Percentiles rank a stretch among this genome's conserved stretches.
Evolutionary conservation across 1,140 invertebrate genomes (phyloP).

Genomic region (Metopolophium dirhodum): DNA sequence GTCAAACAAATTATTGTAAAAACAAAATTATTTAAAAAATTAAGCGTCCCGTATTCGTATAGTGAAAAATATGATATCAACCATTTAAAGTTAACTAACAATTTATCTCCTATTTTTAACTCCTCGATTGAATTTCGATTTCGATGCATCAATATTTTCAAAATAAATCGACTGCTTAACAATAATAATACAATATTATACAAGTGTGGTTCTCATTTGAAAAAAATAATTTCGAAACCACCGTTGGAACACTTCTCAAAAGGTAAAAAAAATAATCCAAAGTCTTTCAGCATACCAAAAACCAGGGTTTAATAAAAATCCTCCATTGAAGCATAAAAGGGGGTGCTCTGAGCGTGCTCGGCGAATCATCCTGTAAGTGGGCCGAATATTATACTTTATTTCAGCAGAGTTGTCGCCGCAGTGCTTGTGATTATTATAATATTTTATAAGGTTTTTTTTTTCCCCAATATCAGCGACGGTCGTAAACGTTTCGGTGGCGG

Average conservation of each 20-base stretch:
- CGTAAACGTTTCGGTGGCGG: not conserved
- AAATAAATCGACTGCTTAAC: too few species aligned
- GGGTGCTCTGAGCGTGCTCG: not conserved
- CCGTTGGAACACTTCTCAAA: too few species aligned
- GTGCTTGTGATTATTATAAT: not conserved
- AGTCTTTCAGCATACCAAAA: not conserved
- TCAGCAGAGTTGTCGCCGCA: not conserved
- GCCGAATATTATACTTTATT: too few species aligned
- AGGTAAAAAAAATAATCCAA: not conserved
- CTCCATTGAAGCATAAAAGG: too few species aligned
- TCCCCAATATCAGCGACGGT: not conserved
- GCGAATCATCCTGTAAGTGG: not conserved
- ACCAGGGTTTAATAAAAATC: not conserved
- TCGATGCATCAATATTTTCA: not conserved
- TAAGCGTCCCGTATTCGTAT: too few species aligned
- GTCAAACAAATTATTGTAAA: too few species aligned
- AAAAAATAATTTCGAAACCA: too few species aligned
- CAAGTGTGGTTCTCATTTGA: not conserved
- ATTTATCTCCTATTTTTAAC: too few species aligned
- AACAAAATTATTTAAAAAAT: too few species aligned
- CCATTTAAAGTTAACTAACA: too few species aligned
- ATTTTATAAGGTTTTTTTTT: not conserved
- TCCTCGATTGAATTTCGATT: not conserved
- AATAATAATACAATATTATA: not conserved
- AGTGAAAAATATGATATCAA: too few species aligned